Conservation (phyloP, 2,797 vertebrate genomes). For the Mormyrops attenuatus region DNA sequence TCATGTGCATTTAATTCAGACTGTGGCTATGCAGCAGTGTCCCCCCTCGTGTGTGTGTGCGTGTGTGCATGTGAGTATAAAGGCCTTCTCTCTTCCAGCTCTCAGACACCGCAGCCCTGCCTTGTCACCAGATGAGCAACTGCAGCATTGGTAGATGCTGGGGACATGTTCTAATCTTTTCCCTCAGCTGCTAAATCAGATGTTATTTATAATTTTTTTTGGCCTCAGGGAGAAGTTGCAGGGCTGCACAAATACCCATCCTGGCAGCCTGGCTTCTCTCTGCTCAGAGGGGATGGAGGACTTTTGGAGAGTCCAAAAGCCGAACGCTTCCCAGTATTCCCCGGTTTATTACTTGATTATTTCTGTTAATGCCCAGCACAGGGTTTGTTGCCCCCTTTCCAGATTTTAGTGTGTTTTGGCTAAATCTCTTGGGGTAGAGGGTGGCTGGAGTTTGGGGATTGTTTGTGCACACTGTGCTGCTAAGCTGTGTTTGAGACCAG, state of each 20-base stretch:
- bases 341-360: background rate
- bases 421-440: background rate
- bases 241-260: background rate
- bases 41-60: background rate
- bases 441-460: background rate
- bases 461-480: background rate
- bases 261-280: background rate
- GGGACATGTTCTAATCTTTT: background rate
- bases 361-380: background rate
- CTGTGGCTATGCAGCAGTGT: background rate
- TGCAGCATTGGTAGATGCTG: background rate
- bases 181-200: background rate
- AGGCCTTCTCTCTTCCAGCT: background rate
- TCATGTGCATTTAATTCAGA: background rate
- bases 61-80: too few species aligned
- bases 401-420: background rate
- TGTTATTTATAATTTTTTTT: conserved; percentile 14
- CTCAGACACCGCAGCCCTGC: background rate
- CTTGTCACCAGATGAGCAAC: background rate
- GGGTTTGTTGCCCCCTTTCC: background rate
- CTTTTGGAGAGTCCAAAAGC: background rate
- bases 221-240: background rate
- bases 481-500: background rate
- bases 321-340: background rate
- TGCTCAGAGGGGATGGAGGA: background rate